phyloP scores from a whole-genome alignment of 2,797 vertebrate genomes.

The Spondyliosoma cantharus region DNA sequence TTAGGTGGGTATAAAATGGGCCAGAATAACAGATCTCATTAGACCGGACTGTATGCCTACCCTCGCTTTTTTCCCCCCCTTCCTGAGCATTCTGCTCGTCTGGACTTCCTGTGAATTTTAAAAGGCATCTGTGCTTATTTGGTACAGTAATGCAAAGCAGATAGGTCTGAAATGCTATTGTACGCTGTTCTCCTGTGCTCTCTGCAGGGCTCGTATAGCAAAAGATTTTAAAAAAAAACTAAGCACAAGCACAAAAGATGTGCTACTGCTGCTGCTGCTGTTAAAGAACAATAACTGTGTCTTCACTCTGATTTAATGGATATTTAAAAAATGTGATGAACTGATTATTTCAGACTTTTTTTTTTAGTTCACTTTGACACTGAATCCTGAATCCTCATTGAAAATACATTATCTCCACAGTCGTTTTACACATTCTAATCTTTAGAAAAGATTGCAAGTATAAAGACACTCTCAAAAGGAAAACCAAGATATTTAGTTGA shows the following conservation, averaged over 20 bases:
- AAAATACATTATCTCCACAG: conserved; percentile 1
- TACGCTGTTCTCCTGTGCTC: conserved; percentile 17
- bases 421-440: conserved; percentile 2
- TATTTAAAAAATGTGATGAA: conserved; percentile 1
- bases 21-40: conserved; percentile 76
- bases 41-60: conserved; percentile 58
- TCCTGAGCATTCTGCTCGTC: conserved; percentile 68
- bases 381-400: neutral
- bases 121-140: conserved; percentile 66
- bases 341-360: conserved; percentile 24
- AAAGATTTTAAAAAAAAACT: neutral
- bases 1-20: conserved; percentile 76
- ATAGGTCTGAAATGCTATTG: conserved; percentile 45
- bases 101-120: conserved; percentile 74
- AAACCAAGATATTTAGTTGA: neutral
- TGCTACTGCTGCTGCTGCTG: conserved; percentile 11
- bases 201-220: conserved; percentile 18
- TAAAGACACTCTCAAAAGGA: neutral
- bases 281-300: conserved; percentile 5
- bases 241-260: conserved; percentile 23
- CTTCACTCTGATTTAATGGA: neutral
- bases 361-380: conserved; percentile 10
- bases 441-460: conserved; percentile 16
- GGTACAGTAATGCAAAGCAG: conserved; percentile 76
- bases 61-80: conserved; percentile 30